Conservation (phyloP, 2,797 vertebrate genomes). For the Acridotheres tristis region DNA sequence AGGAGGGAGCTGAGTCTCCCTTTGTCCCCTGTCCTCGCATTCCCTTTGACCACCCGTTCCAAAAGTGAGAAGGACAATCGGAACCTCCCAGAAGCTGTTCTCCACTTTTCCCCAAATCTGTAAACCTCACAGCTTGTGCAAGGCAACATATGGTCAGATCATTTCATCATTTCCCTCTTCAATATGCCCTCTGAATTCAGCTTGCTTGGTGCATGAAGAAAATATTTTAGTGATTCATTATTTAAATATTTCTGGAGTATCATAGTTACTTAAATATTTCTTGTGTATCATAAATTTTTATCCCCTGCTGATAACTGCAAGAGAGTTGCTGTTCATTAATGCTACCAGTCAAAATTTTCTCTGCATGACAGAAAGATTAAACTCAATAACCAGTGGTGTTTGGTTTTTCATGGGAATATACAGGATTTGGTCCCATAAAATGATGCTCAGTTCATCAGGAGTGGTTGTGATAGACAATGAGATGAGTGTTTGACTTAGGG, state of each 20-base stretch:
- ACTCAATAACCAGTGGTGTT: neutral
- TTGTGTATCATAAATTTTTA: neutral
- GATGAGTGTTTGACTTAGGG: neutral
- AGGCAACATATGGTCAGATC: neutral
- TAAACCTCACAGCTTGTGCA: neutral
- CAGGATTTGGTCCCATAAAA: neutral
- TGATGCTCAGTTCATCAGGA: neutral
- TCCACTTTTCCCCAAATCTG: neutral
- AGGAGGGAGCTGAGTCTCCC: neutral
- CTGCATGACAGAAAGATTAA: neutral
- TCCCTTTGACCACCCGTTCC: neutral
- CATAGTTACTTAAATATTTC: neutral
- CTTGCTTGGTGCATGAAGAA: neutral
- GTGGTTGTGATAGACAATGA: neutral
- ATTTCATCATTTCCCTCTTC: neutral
- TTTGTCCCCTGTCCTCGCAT: neutral
- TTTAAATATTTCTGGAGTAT: neutral
- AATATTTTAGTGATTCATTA: conserved; percentile 23
- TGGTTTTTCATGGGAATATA: neutral
- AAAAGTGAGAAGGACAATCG: neutral
- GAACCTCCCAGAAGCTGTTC: neutral
- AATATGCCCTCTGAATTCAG: conserved; percentile 6
- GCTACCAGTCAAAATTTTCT: neutral
- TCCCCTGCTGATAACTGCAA: neutral
- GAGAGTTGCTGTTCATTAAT: neutral